Conservation (phyloP, 2,113 vertebrate genomes). For the Bos javanicus region DNA sequence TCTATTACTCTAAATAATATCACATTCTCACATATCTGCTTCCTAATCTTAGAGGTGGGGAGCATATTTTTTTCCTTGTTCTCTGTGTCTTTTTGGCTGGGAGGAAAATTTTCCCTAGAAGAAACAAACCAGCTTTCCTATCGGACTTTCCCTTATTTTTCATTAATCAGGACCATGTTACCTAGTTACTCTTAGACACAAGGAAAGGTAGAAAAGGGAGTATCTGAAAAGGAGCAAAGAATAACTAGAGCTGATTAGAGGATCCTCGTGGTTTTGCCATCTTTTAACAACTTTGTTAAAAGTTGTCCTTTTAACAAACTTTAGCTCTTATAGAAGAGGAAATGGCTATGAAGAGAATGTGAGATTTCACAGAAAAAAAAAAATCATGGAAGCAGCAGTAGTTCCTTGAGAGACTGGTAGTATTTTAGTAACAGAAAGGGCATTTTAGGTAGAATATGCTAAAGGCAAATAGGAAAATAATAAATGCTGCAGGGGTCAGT, state of each 20-base stretch:
- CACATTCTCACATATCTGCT: not conserved
- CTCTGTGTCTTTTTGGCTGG: not conserved
- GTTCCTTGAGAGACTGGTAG: not conserved
- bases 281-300: not conserved
- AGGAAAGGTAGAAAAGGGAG: not conserved
- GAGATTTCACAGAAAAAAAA: not conserved
- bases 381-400: not conserved
- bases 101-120: not conserved
- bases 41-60: not conserved
- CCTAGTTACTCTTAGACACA: not conserved
- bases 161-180: not conserved
- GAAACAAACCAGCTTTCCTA: not conserved
- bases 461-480: not conserved
- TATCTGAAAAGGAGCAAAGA: not conserved
- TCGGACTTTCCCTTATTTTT: not conserved
- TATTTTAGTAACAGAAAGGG: not conserved
- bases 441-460: not conserved
- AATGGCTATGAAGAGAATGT: not conserved
- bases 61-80: not conserved
- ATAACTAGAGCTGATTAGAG: not conserved
- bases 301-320: not conserved
- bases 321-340: not conserved
- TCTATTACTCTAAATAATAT: not conserved
- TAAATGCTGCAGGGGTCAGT: not conserved
- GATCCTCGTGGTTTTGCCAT: not conserved